Base-by-base conservation (phyloP, 2,797 vertebrate genomes). In the Alca torda region DNA sequence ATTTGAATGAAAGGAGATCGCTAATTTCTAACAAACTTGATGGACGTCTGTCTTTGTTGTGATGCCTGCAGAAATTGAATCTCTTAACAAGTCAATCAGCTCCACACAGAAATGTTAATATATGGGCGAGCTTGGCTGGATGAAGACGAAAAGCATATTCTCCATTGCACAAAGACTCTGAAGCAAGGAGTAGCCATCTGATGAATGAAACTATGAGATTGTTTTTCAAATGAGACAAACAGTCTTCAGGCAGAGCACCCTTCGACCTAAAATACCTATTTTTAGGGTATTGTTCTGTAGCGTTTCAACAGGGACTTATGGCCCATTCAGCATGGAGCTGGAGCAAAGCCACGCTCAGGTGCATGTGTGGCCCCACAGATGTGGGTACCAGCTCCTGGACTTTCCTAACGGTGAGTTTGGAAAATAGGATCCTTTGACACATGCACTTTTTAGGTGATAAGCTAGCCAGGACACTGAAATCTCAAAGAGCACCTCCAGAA, bases 1-100 rank as follows among this genome's bases (percentile, higher is more conserved):
- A 97, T 97, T 96, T 97, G 89, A 97, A 97, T 97, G 96, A 97
- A 97, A 97, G 91, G 39, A 80, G 93, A 96, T 86, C 11, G 0
- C 89, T 95, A 94, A 96, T 98, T 97, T 95, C 90, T 95, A 95
- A 89, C 74, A 95, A 95, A 89, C 65, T 88, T 96, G 83, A 97
- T 96, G 92, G 90, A 95, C 43, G 75, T 92, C 93, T 96, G 74
- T 87, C 92, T 97, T 94, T 96, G 79, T 94, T 89, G 50, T 91
- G 79, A 93, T 95, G 93, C 33, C 65, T 74, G 45, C 37, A 86
- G 94, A 97, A 97, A 97, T 4, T 59, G 60, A 90, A 97, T 94
- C 81, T 64, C 68, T 91, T 91, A 96, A 94, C 59, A 95, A 96
- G 50, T 87, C 46, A 86, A 78, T 64, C 43, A 95, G 3, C 23